Conservation (phyloP, 2,888 invertebrate genomes). For the Timema cristinae region DNA sequence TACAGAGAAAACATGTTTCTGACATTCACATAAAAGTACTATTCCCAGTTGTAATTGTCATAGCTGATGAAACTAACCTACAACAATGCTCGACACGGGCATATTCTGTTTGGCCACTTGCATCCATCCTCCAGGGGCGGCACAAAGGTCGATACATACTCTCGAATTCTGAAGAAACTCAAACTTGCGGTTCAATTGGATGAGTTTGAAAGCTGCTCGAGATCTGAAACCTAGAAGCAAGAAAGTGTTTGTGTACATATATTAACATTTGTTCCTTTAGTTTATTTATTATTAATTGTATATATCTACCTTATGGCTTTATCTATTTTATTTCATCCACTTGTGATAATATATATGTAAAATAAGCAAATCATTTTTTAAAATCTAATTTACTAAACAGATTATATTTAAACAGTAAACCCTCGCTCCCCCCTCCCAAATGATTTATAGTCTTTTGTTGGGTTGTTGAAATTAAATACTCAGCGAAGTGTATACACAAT, state of each 20-base stretch:
- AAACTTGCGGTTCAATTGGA: slow-evolving; percentile 95
- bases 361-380: no score
- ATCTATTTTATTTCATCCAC: no score
- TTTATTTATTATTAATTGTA: no score
- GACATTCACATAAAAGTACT: neutral
- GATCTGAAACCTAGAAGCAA: slow-evolving; percentile 79
- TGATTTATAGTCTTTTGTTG: neutral
- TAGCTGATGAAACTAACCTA: slow-evolving; percentile 51
- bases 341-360: no score
- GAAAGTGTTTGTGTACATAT: neutral
- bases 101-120: slow-evolving; percentile 97
- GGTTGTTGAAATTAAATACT: no score
- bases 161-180: slow-evolving; percentile 93
- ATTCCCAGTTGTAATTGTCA: neutral
- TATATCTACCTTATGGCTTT: no score
- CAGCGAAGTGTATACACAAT: no score
- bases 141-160: slow-evolving; percentile 97
- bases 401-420: no score
- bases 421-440: no score
- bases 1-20: no score
- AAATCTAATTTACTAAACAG: no score
- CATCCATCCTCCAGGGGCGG: slow-evolving; percentile 99
- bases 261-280: no score
- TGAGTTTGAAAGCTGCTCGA: slow-evolving; percentile 98
- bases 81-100: slow-evolving; percentile 91